phyloP scores from a whole-genome alignment of 2,113 vertebrate genomes.

The Paracanthobrama guichenoti region DNA sequence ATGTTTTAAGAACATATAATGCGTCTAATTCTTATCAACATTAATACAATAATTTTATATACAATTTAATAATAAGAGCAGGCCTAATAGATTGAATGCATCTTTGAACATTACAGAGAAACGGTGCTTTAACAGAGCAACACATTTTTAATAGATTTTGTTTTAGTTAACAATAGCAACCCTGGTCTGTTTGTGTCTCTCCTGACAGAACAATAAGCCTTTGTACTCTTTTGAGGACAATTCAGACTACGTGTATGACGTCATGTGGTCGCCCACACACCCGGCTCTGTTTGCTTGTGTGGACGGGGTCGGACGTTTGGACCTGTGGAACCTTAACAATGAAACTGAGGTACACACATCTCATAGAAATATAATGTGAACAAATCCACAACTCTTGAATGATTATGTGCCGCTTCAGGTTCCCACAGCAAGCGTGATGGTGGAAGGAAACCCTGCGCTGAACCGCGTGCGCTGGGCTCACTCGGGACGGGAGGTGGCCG shows the following conservation, averaged over 20 bases:
- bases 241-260: constrained; percentile 95
- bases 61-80: too few relatives aligned
- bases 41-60: too few relatives aligned
- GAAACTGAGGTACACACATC: constrained; percentile 88
- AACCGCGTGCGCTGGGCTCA: constrained; percentile 96
- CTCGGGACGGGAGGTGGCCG: constrained; percentile 95
- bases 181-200: neutral
- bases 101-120: too few relatives aligned
- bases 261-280: constrained; percentile 98
- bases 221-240: constrained; percentile 98
- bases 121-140: neutral
- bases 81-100: too few relatives aligned
- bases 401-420: constrained; percentile 74
- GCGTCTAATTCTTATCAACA: too few relatives aligned
- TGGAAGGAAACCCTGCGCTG: constrained; percentile 92
- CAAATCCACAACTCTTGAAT: neutral
- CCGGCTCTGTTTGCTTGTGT: constrained; percentile 96
- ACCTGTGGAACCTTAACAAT: constrained; percentile 98
- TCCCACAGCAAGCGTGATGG: constrained; percentile 90
- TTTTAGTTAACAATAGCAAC: neutral
- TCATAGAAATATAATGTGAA: neutral
- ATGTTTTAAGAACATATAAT: too few relatives aligned
- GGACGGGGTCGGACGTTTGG: constrained; percentile 91
- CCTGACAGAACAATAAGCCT: constrained; percentile 88
- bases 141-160: neutral